Base-by-base conservation (phyloP, 2,888 invertebrate species). In the Trisateles emortualis region DNA sequence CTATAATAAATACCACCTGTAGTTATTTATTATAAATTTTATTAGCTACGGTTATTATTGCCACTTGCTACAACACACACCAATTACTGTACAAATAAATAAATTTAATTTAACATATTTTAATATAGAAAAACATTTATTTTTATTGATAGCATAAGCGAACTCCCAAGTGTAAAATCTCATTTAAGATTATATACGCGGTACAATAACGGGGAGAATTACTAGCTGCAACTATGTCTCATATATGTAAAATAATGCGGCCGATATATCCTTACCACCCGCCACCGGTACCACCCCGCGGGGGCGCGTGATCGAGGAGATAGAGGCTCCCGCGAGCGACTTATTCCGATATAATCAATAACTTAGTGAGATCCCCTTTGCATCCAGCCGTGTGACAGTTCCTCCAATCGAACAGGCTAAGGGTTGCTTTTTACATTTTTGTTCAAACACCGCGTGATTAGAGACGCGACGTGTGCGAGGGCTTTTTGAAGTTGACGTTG, bases 321-420 rank as follows among this genome's bases (percentile, higher is more conserved):
- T 72, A 77, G 76, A 75, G 63, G 61, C 79, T 82, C 85, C 86
- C 84, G 76, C 87, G 76, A 81, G 84, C 88, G 91, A 90, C 92
- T 92, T 92, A 92, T 92, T 92, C 88, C 93, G 87, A 93, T 93
- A 93, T 93, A 93, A 93, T 93, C 93, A 92, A 93, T 93, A 93
- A 93, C 92, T 92, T 91, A 92, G 90, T 87, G 84, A 89, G 90
- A 92, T 92, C 92, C 92, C 92, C 92, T 92, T 92, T 92, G 92
- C 92, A 92, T 92, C 89, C 89, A 87, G 80, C 83, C 87, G 83
- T 86, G 91, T 91, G 92, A 92, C 92, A 92, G 90, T 90, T 90
- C 82, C 84, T 86, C 82, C 88, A 85, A 89, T 87, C 89, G 88
- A 84, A 84, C 71, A 65, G 66, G 74, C 83, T 81, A 85, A 87